phyloP scores from a whole-genome alignment of 2,797 vertebrate genomes.

The Halcyon badia region DNA sequence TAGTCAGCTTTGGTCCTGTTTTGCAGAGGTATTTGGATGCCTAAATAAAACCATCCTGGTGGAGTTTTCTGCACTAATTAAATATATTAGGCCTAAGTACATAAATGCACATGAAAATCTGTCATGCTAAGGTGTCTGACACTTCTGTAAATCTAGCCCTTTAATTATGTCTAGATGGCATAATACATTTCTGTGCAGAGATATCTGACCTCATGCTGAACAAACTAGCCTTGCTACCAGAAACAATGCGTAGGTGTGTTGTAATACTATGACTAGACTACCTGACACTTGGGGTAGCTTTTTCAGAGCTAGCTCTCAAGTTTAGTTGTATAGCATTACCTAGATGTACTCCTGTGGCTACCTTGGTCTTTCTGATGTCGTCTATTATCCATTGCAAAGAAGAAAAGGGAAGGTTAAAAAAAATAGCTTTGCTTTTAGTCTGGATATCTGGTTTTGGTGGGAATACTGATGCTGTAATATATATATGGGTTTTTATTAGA shows the following conservation, averaged over 20 bases:
- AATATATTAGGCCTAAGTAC: neutral
- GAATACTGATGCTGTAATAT: conserved; percentile 47
- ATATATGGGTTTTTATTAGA: conserved; percentile 20
- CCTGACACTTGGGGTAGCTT: neutral
- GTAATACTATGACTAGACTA: neutral
- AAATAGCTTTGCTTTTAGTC: neutral
- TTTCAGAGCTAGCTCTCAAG: neutral
- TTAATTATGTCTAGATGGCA: neutral
- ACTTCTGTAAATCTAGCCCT: neutral
- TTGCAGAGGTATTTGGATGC: neutral
- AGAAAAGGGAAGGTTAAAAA: neutral
- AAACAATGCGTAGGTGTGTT: neutral
- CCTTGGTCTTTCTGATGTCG: neutral
- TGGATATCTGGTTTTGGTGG: conserved; percentile 55
- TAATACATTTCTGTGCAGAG: neutral
- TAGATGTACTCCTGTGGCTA: neutral
- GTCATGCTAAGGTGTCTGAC: neutral
- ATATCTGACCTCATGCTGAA: neutral
- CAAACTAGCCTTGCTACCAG: neutral
- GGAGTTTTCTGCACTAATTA: neutral
- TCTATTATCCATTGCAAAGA: conserved; percentile 20
- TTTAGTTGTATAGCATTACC: neutral
- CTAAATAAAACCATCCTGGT: neutral
- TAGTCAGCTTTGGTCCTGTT: neutral
- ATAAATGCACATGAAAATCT: accelerated